phyloP scores from a whole-genome alignment of 2,113 vertebrate genomes.

The Ginglymostoma cirratum region DNA sequence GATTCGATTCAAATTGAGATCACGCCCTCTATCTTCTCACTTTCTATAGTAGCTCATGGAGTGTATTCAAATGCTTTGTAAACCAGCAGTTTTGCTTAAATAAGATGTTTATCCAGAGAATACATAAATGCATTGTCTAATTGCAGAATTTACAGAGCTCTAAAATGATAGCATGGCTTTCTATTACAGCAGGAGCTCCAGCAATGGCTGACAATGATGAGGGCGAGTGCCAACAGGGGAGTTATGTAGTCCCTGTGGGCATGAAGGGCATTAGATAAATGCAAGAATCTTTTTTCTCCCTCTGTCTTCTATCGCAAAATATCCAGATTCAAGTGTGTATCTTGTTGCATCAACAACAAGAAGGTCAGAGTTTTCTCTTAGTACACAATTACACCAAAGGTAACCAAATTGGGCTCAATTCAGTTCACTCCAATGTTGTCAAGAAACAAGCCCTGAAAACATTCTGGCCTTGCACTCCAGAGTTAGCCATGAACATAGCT shows the following conservation, averaged over 20 bases:
- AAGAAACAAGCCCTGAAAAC: no score
- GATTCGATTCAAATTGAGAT: not conserved
- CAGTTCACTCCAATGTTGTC: no score
- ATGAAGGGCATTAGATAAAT: not conserved
- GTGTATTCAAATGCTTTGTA: not conserved
- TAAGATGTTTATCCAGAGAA: not conserved
- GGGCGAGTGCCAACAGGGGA: no score
- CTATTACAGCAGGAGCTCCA: not conserved
- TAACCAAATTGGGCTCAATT: not conserved
- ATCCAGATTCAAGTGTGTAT: not conserved
- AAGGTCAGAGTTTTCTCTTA: no score
- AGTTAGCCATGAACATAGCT: no score
- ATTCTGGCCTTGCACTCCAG: no score
- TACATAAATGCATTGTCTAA: not conserved
- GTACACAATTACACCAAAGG: not conserved
- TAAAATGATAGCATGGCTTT: not conserved
- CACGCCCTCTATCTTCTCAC: not conserved
- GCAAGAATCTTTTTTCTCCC: not conserved
- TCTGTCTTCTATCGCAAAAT: not conserved
- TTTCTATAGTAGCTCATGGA: not conserved
- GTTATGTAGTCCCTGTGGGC: no score
- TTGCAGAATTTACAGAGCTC: not conserved
- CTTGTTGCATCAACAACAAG: no score
- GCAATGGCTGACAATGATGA: no score
- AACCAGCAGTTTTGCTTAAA: not conserved